These are phyloP conservation scores for Microchrysa polita DNA, from an alignment of 2,888 invertebrate species.

Conservation along the genomic window DNA sequence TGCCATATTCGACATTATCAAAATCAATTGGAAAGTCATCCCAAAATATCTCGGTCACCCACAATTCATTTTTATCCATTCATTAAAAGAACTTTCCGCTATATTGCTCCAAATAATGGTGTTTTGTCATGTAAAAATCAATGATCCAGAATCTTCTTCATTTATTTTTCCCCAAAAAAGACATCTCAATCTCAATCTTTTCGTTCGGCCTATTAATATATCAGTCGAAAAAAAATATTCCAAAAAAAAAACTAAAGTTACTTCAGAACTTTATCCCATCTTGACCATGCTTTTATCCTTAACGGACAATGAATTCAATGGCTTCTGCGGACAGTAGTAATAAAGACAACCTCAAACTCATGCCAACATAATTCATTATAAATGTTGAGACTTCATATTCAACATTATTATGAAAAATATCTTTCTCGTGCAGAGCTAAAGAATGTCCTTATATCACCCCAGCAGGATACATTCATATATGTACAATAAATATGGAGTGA, in stretches of 20 bases:
- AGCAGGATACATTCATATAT: conserved; percentile 14
- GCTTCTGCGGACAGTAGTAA: not conserved
- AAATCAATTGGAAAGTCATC: too few relatives aligned
- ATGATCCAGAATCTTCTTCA: conserved; percentile 33
- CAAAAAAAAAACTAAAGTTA: conserved; percentile 30
- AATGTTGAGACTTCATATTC: conserved; percentile 30
- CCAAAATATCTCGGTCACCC: too few relatives aligned
- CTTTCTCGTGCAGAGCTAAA: conserved; percentile 31
- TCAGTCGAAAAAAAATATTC: too few relatives aligned
- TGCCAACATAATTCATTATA: conserved; percentile 40
- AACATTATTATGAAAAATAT: conserved; percentile 31
- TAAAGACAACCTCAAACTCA: conserved; percentile 36
- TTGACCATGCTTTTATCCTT: conserved; percentile 30
- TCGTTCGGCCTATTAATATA: conserved; percentile 37
- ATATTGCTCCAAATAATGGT: conserved; percentile 4
- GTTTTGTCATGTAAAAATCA: conserved; percentile 21
- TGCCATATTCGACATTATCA: too few relatives aligned
- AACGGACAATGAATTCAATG: conserved; percentile 18
- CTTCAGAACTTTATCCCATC: conserved; percentile 29
- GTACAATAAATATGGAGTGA: too few relatives aligned
- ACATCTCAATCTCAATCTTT: conserved; percentile 39
- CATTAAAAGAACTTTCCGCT: too few relatives aligned
- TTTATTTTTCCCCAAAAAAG: not conserved
- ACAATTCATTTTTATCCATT: too few relatives aligned
- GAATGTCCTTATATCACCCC: conserved; percentile 39